phyloP scores from a whole-genome alignment of 2,888 invertebrate genomes.

The Spatulosminthurus flaviceps region DNA sequence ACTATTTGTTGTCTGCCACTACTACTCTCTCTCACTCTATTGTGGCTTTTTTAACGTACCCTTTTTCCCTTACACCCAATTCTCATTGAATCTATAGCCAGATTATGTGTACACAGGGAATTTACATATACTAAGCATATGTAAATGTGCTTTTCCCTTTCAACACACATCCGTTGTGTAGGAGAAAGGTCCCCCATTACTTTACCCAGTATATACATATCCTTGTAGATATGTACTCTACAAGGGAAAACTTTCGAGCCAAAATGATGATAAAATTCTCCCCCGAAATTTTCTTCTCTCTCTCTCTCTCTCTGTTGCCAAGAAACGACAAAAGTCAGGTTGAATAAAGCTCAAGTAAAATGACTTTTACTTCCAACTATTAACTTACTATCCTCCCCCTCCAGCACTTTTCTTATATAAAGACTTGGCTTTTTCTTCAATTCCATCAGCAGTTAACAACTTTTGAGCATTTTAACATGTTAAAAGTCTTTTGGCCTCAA shows the following conservation, averaged over 20 bases:
- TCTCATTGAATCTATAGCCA: too few relatives aligned
- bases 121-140: not conserved
- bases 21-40: too few relatives aligned
- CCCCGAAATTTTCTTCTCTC: not conserved
- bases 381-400: not conserved
- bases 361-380: slow-evolving; percentile 32
- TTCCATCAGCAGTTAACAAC: slow-evolving; percentile 27
- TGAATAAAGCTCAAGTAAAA: slow-evolving; percentile 2
- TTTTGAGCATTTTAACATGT: slow-evolving; percentile 29
- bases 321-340: slow-evolving; percentile 23
- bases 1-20: slow-evolving; percentile 43
- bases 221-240: too few relatives aligned
- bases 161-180: not conserved
- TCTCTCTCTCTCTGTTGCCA: slow-evolving; percentile 32
- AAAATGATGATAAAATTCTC: slow-evolving; percentile 37
- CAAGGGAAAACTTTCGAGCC: too few relatives aligned
- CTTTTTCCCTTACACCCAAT: not conserved
- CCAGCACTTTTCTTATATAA: not conserved
- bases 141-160: not conserved
- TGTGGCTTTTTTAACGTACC: slow-evolving; percentile 10
- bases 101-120: too few relatives aligned
- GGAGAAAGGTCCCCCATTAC: too few relatives aligned
- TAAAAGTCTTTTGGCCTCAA: not conserved
- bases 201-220: too few relatives aligned
- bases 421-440: slow-evolving; percentile 15